Conservation (phyloP, 2,113 vertebrate species). For the Myotis yumanensis region DNA sequence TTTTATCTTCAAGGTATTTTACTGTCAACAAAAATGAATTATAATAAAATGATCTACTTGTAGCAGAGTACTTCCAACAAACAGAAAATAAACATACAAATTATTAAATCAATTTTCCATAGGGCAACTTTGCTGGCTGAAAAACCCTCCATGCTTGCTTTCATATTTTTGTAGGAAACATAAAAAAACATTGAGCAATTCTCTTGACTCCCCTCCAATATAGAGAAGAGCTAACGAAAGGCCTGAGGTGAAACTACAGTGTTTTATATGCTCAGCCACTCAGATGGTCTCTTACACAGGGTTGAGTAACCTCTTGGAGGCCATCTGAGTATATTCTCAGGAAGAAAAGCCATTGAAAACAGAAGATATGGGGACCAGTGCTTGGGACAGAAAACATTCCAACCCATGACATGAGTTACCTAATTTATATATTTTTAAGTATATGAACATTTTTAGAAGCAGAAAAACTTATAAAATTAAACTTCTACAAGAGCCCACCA, state of each 20-base stretch:
- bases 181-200: background rate
- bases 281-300: accelerated
- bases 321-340: accelerated
- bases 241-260: accelerated
- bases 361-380: accelerated
- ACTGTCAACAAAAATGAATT: background rate
- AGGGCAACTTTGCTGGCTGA: background rate
- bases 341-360: background rate
- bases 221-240: background rate
- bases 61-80: background rate
- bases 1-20: background rate
- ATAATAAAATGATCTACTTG: background rate
- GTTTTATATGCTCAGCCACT: background rate
- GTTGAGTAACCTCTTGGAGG: too few relatives aligned
- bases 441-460: background rate
- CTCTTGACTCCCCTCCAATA: background rate
- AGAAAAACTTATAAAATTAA: background rate
- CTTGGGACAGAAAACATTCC: background rate
- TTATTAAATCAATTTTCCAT: background rate
- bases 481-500: accelerated
- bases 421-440: background rate
- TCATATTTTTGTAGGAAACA: background rate
- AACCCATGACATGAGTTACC: background rate
- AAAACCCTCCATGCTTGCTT: background rate
- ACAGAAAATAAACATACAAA: background rate